phyloP scores from a whole-genome alignment of 2,113 vertebrate species.

The Xerus inauris region DNA sequence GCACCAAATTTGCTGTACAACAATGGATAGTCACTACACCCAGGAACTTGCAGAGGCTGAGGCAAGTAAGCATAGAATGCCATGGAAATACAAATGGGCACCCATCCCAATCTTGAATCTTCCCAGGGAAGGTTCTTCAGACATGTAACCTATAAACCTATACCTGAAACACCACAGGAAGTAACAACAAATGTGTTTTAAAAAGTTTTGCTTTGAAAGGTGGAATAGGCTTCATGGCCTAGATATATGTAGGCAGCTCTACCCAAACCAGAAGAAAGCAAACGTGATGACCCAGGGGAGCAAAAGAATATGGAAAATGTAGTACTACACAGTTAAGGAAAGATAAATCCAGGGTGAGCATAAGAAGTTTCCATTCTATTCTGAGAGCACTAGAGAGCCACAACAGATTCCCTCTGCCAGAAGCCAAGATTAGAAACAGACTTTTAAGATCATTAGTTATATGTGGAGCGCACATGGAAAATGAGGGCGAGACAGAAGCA shows the following conservation, averaged over 20 bases:
- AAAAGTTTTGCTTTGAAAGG: background rate
- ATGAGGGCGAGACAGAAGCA: background rate
- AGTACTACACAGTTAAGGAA: background rate
- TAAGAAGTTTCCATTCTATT: background rate
- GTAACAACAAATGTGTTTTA: background rate
- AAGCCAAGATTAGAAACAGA: background rate
- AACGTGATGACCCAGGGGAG: too few species aligned
- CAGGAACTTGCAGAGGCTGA: background rate
- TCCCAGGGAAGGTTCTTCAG: background rate
- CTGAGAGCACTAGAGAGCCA: background rate
- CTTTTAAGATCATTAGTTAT: background rate
- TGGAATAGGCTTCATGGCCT: background rate
- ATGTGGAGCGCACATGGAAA: background rate
- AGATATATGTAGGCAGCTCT: background rate
- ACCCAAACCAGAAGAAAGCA: background rate
- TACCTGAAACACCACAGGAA: background rate
- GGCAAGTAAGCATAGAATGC: background rate
- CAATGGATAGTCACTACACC: too few species aligned
- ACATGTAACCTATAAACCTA: background rate
- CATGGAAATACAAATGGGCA: background rate
- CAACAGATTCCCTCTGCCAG: background rate
- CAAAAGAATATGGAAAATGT: background rate
- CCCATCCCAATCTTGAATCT: background rate
- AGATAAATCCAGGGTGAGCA: background rate
- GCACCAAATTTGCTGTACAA: background rate